A percentile compares a stretch with the other conserved stretches of the same genome.
Conservation (phyloP, 2,797 vertebrate genomes). For the Salmo trutta region DNA sequence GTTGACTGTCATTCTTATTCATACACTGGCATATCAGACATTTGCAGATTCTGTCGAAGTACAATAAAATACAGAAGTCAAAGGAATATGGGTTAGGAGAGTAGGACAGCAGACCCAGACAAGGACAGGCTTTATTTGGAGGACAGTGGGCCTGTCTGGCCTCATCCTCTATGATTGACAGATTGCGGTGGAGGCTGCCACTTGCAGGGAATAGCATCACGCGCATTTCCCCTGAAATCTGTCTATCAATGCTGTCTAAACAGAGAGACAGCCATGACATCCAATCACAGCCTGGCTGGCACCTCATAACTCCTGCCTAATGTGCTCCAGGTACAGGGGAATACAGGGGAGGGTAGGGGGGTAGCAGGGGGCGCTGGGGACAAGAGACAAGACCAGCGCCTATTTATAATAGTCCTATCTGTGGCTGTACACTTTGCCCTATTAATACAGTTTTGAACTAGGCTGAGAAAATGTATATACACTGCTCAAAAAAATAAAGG, state of each 20-base stretch:
- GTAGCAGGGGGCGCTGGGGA: neutral
- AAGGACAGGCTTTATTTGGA: slow-evolving; percentile 70
- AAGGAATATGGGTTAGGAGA: neutral
- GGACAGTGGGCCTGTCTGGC: slow-evolving; percentile 60
- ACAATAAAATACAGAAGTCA: too few species aligned
- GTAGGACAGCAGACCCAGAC: slow-evolving; percentile 45
- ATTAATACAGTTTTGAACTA: too few species aligned
- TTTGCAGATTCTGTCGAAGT: neutral
- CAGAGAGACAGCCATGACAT: slow-evolving; percentile 87
- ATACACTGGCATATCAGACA: neutral
- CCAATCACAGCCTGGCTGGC: slow-evolving; percentile 83
- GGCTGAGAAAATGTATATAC: too few species aligned
- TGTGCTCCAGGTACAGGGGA: slow-evolving; percentile 59
- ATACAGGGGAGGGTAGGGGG: slow-evolving; percentile 48
- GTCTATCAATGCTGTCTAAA: slow-evolving; percentile 84
- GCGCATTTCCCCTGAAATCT: slow-evolving; percentile 78
- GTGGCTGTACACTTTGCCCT: slow-evolving; percentile 42
- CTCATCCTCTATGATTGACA: slow-evolving; percentile 74
- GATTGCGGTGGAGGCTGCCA: slow-evolving; percentile 76
- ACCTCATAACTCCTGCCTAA: slow-evolving; percentile 80
- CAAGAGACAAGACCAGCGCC: slow-evolving; percentile 35
- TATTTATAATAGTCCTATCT: slow-evolving; percentile 68
- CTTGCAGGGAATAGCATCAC: slow-evolving; percentile 77
- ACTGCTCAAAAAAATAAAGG: too few species aligned
- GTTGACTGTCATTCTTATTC: neutral